phyloP scores from a whole-genome alignment of 2,797 vertebrate species.

The Spinibarbus caldwelli region DNA sequence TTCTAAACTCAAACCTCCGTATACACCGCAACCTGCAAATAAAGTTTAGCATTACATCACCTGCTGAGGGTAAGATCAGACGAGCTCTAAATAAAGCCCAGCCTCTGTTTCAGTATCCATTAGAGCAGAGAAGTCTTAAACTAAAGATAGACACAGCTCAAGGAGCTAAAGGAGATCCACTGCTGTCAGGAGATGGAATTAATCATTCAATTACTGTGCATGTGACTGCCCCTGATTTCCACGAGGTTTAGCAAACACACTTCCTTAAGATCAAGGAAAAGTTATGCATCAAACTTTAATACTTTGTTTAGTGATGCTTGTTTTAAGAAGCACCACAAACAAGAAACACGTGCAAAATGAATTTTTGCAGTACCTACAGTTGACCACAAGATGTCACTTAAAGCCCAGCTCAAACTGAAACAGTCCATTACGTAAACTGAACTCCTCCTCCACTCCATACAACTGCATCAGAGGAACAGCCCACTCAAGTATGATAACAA shows the following conservation, averaged over 20 bases:
- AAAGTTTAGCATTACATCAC: constrained; percentile 1
- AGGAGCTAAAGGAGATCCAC: not conserved
- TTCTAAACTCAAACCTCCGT: not conserved
- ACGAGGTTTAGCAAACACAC: not conserved
- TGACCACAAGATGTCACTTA: constrained; percentile 38
- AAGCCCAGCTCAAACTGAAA: not conserved
- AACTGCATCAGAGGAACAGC: not conserved
- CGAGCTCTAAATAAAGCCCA: constrained; percentile 1
- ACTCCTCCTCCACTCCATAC: not conserved
- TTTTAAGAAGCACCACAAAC: not conserved
- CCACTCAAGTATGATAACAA: constrained; percentile 17
- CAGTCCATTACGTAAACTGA: not conserved
- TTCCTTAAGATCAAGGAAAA: not conserved
- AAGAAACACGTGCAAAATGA: not conserved
- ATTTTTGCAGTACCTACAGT: not conserved
- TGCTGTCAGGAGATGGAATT: not conserved
- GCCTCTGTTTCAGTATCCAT: constrained; percentile 5
- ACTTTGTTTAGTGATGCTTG: not conserved
- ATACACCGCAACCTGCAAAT: not conserved
- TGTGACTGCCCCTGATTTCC: not conserved
- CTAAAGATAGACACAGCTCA: constrained; percentile 7
- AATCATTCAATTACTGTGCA: not conserved
- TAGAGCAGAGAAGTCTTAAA: not conserved
- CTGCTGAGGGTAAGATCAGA: not conserved
- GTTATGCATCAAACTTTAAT: not conserved